Conservation (phyloP, 2,113 vertebrate species). For the Mohoua ochrocephala region DNA sequence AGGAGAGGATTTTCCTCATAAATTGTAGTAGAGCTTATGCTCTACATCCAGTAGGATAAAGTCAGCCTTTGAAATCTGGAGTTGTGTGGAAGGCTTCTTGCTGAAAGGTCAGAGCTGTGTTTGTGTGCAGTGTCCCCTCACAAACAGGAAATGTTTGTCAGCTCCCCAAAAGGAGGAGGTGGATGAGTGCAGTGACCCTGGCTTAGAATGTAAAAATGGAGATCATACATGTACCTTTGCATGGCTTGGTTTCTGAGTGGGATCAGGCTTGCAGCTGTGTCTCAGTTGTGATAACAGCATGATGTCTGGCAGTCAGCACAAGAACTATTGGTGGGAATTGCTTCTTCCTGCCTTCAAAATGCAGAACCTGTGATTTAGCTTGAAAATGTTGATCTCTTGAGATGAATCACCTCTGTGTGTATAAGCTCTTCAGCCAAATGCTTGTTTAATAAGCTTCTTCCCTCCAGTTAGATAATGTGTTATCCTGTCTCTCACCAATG, state of each 20-base stretch:
- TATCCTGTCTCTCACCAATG: background rate
- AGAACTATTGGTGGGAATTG: background rate
- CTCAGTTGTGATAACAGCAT: background rate
- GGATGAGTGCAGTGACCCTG: background rate
- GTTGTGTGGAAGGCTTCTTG: background rate
- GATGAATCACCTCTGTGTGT: background rate
- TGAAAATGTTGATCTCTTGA: background rate
- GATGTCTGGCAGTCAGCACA: background rate
- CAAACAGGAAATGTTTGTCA: background rate
- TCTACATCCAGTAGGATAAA: background rate
- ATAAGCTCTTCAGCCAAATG: background rate
- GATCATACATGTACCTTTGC: rapidly evolving
- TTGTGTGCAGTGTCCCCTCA: background rate
- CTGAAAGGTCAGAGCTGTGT: background rate
- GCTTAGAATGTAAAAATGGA: background rate
- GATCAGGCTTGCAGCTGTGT: background rate
- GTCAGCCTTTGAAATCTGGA: background rate
- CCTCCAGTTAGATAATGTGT: background rate
- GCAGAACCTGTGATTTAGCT: background rate
- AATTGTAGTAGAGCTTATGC: background rate
- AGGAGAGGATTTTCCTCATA: background rate
- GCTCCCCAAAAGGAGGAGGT: background rate
- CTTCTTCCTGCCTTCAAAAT: background rate
- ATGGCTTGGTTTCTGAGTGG: background rate
- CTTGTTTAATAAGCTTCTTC: background rate